Evolutionary conservation across 2,797 vertebrate species (phyloP), one percentile per base, ranked within the genome.

Genomic region (Takifugu rubripes): DNA sequence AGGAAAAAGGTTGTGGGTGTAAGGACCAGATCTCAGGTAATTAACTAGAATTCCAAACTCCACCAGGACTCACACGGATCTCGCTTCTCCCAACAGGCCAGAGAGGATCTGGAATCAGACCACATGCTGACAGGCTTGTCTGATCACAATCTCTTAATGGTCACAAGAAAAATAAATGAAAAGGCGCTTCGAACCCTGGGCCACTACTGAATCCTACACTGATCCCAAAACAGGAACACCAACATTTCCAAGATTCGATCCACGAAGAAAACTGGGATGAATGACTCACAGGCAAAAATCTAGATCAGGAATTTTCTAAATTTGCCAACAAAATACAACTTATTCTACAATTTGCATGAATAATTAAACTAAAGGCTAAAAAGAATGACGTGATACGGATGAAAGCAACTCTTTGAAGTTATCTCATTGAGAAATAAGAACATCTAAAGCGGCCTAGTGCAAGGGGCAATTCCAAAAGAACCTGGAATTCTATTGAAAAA

Each of bases 81-180:
- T 67, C 15, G 12, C 43, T 49, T 66, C 63, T 27, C 55, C 25
- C 27, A 36, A 63, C 24, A 59, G 29, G 43, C 56, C 52, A 55
- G 67, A 64, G 40, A 69, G 55, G 33, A 69, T 59, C 24, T 33
- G 49, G 16, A 66, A 65, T 50, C 54, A 17, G 64, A n/a, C 31
- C 64, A 64, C 55, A 33, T 64, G 46, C 17, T 58, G 7, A 54
- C 68, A 17, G 54, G 54, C 26, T 2, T 61, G 31, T 72, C 69
- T 44, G 63, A 66, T 36, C 58, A 66, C 48, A 59, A 59, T 47
- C 31, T 66, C 25, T 59, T 54, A 54, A 49, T 58, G 25, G 52
- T 52, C n/a, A 48, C 16, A 33, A 69, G 66, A 58, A 66, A 66
- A 46, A 6, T 54, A 42, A 51, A 43, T 51, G 58, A 61, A 61